Conservation (phyloP, 2,797 vertebrate genomes). For the Chanos chanos region DNA sequence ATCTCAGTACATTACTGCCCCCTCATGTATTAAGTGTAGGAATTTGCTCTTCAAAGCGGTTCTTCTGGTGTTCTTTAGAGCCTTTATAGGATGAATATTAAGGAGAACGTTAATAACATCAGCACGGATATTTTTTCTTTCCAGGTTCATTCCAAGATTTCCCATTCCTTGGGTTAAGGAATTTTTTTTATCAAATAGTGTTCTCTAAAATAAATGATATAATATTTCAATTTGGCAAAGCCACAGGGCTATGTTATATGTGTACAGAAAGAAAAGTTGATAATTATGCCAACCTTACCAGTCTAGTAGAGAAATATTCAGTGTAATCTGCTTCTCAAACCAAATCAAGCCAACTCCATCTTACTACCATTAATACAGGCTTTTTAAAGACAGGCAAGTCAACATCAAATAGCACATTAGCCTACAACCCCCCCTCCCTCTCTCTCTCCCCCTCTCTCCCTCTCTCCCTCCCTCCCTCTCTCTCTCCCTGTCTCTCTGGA, state of each 20-base stretch:
- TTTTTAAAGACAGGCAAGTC: conserved; percentile 63
- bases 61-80: conserved; percentile 61
- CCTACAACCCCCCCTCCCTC: conserved; percentile 65
- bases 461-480: conserved; percentile 6
- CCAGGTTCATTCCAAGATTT: too few species aligned
- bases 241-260: too few species aligned
- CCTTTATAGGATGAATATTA: too few species aligned
- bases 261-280: too few species aligned
- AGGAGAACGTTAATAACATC: too few species aligned
- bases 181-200: too few species aligned
- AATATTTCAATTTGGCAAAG: too few species aligned
- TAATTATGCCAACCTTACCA: conserved; percentile 4
- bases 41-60: conserved; percentile 45
- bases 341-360: conserved; percentile 55
- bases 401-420: conserved; percentile 68
- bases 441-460: neutral
- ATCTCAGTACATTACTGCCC: conserved; percentile 71
- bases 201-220: too few species aligned
- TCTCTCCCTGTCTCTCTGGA: conserved; percentile 60
- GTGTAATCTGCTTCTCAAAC: conserved; percentile 50
- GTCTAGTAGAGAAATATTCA: conserved; percentile 2
- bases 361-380: conserved; percentile 61
- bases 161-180: too few species aligned
- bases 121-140: too few species aligned
- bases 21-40: conserved; percentile 75